These are phyloP conservation scores for Pleuronectes platessa DNA, from an alignment of 2,113 vertebrate species.

Conservation along the genomic window DNA sequence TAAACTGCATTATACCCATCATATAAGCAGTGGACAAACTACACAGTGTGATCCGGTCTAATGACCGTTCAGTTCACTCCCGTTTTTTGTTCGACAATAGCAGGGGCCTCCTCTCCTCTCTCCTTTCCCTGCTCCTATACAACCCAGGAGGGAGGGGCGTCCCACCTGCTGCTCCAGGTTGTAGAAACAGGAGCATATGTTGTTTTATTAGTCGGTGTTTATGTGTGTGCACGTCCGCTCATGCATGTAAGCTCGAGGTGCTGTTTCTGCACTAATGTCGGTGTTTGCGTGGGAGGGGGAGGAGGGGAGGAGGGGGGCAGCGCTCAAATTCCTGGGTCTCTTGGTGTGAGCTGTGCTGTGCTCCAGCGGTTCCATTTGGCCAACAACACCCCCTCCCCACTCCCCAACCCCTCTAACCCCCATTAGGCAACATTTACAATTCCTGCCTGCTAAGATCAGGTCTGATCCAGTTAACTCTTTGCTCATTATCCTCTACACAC, in stretches of 20 bases:
- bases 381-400: constrained; percentile 42
- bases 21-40: not conserved
- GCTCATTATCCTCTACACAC: constrained; percentile 22
- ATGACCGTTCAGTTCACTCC: constrained; percentile 5
- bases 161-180: constrained; percentile 81
- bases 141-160: constrained; percentile 53
- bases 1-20: not conserved
- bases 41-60: not conserved
- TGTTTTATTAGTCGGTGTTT: constrained; percentile 34
- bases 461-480: constrained; percentile 50
- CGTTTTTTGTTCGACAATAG: constrained; percentile 33
- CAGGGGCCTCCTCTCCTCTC: constrained; percentile 6
- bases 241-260: constrained; percentile 57
- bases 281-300: constrained; percentile 51
- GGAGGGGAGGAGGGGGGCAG: constrained; percentile 29
- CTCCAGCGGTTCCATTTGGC: constrained; percentile 75
- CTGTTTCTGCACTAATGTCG: constrained; percentile 43
- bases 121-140: constrained; percentile 20
- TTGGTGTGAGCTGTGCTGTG: constrained; percentile 72
- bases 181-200: constrained; percentile 43
- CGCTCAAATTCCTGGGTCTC: constrained; percentile 74
- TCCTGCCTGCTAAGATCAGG: constrained; percentile 50
- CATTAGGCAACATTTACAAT: constrained; percentile 48
- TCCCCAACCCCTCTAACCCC: not conserved
- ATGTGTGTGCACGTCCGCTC: constrained; percentile 56